Evolutionary conservation across 1,140 invertebrate species (phyloP).

Genomic region (Drosophila sulfurigaster): DNA sequence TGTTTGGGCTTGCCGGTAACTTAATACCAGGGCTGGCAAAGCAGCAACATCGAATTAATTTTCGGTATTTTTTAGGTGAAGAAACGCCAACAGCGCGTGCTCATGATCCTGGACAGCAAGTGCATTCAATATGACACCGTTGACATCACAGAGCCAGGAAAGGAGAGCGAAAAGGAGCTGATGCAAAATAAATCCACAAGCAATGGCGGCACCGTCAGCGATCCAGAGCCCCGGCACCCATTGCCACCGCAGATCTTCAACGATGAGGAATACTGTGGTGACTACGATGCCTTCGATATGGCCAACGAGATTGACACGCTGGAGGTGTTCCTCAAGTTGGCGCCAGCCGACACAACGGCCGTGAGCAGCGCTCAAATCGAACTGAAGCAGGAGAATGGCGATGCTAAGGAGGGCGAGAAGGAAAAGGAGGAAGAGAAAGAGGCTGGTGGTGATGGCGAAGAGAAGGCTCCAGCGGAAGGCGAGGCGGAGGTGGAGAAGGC

Average conservation of each 20-base stretch:
- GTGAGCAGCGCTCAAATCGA: conserved; percentile 85
- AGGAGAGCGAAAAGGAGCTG: conserved; percentile 94
- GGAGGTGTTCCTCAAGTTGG: conserved; percentile 92
- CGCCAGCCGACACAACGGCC: conserved; percentile 85
- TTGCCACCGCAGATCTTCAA: conserved; percentile 98
- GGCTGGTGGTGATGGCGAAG: conserved; percentile 37
- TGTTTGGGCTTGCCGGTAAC: conserved; percentile 42
- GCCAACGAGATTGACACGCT: conserved; percentile 96
- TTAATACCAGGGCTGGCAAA: conserved; percentile 32
- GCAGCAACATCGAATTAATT: not conserved
- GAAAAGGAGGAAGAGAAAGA: conserved; percentile 26
- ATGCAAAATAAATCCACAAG: conserved; percentile 95
- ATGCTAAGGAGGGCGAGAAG: conserved; percentile 40
- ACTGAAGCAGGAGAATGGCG: conserved; percentile 83
- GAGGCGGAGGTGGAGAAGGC: conserved; percentile 42
- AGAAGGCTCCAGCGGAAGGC: conserved; percentile 46
- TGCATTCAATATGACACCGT: conserved; percentile 94
- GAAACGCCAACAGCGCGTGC: conserved; percentile 95
- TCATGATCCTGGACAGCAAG: conserved; percentile 96
- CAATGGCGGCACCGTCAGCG: conserved; percentile 89
- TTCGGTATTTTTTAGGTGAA: conserved; percentile 89
- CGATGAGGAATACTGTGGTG: conserved; percentile 96
- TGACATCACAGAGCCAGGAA: conserved; percentile 96
- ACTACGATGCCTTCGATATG: conserved; percentile 96
- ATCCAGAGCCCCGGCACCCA: conserved; percentile 87